phyloP scores from a whole-genome alignment of 2,797 vertebrate species.

The Sebastolobus alascanus region DNA sequence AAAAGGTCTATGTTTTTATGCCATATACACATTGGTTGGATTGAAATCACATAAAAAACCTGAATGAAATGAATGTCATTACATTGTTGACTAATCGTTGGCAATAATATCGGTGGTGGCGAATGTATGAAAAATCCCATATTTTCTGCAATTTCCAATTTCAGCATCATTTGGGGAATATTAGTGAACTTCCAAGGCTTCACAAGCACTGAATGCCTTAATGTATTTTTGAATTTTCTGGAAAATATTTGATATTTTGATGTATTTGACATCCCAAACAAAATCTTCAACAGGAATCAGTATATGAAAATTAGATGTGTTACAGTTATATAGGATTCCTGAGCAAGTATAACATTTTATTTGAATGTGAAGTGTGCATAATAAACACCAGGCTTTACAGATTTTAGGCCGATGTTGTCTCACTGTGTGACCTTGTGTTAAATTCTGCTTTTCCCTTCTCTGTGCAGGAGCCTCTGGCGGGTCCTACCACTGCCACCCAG shows the following conservation, averaged over 20 bases:
- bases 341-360: neutral
- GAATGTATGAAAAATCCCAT: neutral
- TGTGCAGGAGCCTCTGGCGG: constrained; percentile 91
- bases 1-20: neutral
- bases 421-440: neutral
- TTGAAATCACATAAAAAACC: neutral
- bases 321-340: neutral
- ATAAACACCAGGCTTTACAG: neutral
- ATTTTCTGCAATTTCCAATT: neutral
- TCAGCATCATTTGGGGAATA: neutral
- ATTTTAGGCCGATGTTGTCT: neutral
- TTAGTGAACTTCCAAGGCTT: neutral
- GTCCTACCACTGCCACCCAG: constrained; percentile 93
- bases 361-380: neutral
- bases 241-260: neutral
- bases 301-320: neutral
- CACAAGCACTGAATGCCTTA: neutral
- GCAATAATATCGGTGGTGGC: neutral
- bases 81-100: neutral
- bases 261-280: neutral
- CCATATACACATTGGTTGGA: no score
- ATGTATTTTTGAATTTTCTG: neutral
- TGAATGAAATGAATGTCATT: no score
- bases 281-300: neutral
- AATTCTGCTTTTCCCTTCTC: constrained; percentile 7